Evolutionary conservation across 2,797 vertebrate species (phyloP).

Genomic region (Borostomias antarcticus): DNA sequence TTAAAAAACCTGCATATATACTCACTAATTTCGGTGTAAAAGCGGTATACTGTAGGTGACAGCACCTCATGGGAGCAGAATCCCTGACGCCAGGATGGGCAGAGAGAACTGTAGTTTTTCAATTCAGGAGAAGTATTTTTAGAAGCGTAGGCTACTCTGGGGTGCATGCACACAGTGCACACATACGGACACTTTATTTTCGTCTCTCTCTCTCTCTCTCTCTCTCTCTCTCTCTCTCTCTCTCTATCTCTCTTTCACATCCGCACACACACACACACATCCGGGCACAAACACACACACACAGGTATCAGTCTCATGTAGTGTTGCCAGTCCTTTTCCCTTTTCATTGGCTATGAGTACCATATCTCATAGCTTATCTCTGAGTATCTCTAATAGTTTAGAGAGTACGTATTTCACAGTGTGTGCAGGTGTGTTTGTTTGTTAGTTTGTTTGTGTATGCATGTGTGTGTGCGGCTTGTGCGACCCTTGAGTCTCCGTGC

Average conservation of each 20-base stretch:
- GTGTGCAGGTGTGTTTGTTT: not conserved
- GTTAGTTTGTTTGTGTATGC: constrained; percentile 7
- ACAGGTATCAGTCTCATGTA: not conserved
- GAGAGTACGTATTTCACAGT: no score
- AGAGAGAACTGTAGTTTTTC: constrained; percentile 28
- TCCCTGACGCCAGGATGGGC: constrained; percentile 3
- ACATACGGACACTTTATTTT: not conserved
- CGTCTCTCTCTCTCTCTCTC: constrained; percentile 3
- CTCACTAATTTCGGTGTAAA: no score
- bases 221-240: not conserved
- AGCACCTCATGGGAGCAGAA: constrained; percentile 36
- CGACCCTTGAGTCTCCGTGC: no score
- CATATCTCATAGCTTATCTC: no score
- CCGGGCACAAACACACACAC: constrained; percentile 2
- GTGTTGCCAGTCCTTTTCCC: no score
- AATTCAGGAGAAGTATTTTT: constrained; percentile 49
- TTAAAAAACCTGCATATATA: no score
- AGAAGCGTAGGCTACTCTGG: no score
- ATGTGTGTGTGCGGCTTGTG: no score
- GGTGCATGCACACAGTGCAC: no score
- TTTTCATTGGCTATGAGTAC: no score
- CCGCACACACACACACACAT: not conserved
- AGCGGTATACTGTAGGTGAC: no score
- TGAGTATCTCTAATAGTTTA: no score
- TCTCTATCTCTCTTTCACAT: not conserved